Evolutionary conservation across 2,797 vertebrate species (phyloP), one percentile per base, ranked within the genome.

Genomic region (Anguilla anguilla): DNA sequence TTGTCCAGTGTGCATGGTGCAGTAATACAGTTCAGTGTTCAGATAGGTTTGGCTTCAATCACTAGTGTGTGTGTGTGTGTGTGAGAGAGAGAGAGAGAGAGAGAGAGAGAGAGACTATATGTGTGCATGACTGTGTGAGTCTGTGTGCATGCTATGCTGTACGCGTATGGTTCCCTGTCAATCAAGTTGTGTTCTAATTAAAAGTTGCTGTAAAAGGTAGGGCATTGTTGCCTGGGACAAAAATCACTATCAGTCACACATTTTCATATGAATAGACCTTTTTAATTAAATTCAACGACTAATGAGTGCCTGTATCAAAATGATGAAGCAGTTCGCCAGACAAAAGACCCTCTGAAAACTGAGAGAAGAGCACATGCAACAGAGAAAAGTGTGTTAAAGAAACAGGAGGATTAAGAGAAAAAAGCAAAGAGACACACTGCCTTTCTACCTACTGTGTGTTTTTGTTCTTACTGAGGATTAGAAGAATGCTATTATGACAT

Each of bases 261-360:
- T 97, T 97, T 96, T 97, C 96, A 96, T 97, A 97, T 97, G 96
- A 97, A 97, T 97, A 82, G 96, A 95, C 94, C 95, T 95, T 96
- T 97, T 96, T 96, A 97, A 97, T 97, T 97, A 97, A 96, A 96
- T 96, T 96, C 94, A 96, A 95, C 95, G 94, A 95, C 95, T 96
- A 97, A 97, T 96, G 96, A 96, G 96, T 95, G 92, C 95, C 96
- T 94, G 95, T 96, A 96, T 96, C 96, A 96, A 95, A 94, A 96
- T 93, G 95, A 95, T 96, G 96, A 95, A 96, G 95, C 95, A 94
- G 93, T 96, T 96, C 94, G 95, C 95, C 93, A 96, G 95, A 97
- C 96, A 97, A 96, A 96, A 95, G 94, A 91, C 89, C 91, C 92
- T 92, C 94, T 91, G 89, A 91, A 86, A 93, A 93, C 89, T 85